Conservation (phyloP, 2,888 invertebrate species). For the Melikaiella ostensackeni region DNA sequence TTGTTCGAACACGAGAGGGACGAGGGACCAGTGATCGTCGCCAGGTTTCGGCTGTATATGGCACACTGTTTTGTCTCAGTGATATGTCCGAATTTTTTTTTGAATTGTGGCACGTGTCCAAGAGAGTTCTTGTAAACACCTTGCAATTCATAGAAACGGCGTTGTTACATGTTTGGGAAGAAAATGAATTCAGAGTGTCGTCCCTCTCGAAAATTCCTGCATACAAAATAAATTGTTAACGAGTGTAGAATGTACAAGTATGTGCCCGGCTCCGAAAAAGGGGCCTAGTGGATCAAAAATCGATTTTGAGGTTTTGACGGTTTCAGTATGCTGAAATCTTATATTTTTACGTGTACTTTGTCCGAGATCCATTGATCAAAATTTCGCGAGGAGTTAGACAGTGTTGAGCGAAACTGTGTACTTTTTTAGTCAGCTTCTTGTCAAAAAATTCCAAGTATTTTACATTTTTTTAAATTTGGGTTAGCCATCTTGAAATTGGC, state of each 20-base stretch:
- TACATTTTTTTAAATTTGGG: too few relatives aligned
- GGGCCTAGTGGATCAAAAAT: too few relatives aligned
- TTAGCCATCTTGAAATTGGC: too few relatives aligned
- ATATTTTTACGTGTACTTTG: too few relatives aligned
- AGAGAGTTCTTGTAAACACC: neutral
- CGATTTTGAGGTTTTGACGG: too few relatives aligned
- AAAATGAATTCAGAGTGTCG: neutral
- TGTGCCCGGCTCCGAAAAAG: too few relatives aligned
- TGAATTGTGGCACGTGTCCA: neutral
- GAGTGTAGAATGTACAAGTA: neutral
- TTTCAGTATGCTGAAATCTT: too few relatives aligned
- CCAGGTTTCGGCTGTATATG: conserved; percentile 9
- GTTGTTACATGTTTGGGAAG: neutral
- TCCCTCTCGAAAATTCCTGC: neutral
- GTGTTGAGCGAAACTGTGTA: too few relatives aligned
- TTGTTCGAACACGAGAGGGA: conserved; percentile 9
- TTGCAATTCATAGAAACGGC: neutral
- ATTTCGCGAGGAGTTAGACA: too few relatives aligned
- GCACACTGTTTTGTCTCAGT: neutral
- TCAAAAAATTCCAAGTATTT: too few relatives aligned
- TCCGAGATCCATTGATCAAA: too few relatives aligned
- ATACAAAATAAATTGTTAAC: neutral
- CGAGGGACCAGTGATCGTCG: conserved; percentile 17
- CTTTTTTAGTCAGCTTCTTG: too few relatives aligned
- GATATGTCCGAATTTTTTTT: neutral